Evolutionary conservation across 2,888 invertebrate genomes (phyloP), one percentile per base, ranked within the genome.

Genomic region (Tenodera sinensis): DNA sequence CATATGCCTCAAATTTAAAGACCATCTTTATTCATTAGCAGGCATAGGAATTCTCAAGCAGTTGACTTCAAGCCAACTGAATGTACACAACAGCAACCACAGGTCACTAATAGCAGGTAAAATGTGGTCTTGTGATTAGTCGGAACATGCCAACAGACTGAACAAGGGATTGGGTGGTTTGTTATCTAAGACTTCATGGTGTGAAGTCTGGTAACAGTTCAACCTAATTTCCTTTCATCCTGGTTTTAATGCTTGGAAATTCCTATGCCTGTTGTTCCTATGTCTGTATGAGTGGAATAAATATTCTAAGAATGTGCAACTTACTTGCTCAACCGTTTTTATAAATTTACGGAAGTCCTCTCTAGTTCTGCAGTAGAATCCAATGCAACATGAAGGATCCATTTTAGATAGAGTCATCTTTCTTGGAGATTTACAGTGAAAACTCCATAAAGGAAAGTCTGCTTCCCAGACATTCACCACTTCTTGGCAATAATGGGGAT

Each of bases 401-500:
- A 98, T 97, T 94, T 97, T 97, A 89, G 94, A 95, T 28, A 97
- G 95, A 90, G 97, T 95, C 94, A 98, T 95, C 93, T 98, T 98
- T 89, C 98, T 94, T 47, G 98, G 98, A 34, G 97, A 97, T 91
- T 96, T 95, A 93, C 98, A 98, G 93, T 98, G 98, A 94, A 97
- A 98, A 89, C 96, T 96, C 92, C 96, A 94, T 89, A 97, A 93
- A 28, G 97, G 95, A 93, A 98, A 98, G 92, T 96, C 96, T 88
- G 96, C 95, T 92, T 96, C 96, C 94, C 96, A 96, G 0, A 97
- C 97, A 93, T 98, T 97, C 71, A 98, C 97, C 94, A 96, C 96
- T 93, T 98, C 97, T 93, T 98, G 98, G 92, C 98, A 98, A 92
- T 98, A 97, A 93, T 99, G 99, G 28, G 99, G 99, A 94, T 99